Base-by-base conservation (phyloP, 2,888 invertebrate species). In the Abrostola triplasia region DNA sequence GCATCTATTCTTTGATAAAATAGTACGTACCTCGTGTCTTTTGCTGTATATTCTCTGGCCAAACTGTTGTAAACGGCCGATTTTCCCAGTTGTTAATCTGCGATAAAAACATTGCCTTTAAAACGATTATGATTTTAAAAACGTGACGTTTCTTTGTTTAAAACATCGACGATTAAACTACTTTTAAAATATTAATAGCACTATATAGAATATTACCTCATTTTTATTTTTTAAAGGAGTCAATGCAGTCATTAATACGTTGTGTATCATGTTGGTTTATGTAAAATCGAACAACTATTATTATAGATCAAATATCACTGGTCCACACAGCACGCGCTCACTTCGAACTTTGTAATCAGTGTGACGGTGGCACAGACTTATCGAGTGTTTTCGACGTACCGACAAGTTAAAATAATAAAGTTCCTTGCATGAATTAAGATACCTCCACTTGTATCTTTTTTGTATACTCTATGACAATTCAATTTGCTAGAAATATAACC, bases 11-110 rank as follows among this genome's bases (percentile, higher is more conserved):
- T 12, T 44, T 13, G n/a, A n/a, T 7, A 37, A 9, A 50, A 53
- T 56, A 36, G 7, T 61, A 79, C 79, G 50, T 59, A 91, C 90
- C 84, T 84, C 73, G 82, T 41, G 40, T 11, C 41, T 76, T 82
- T n/a, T 67, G 62, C 4, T 70, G 68, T 41, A 72, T 59, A 11
- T 65, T 58, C 63, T 84, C 85, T 8, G 89, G 88, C 88, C 87
- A 90, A 6, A 73, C 67, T 5, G 80, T 78, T 2, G 73, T 73
- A 67, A 91, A 90, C 4, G 91, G 90, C 24, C 72, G 83, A 69
- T 92, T 92, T 64, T 91, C 86, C 90, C 91, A 92, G 62, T 78
- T 62, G 41, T 72, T 66, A 9, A 80, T 71, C 92, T 92, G 77
- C 9, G 86, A 86, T 11, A 51, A 49, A 59, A 35, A 56, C 42